phyloP scores from a whole-genome alignment of 2,113 vertebrate genomes.

The Sorex araneus region DNA sequence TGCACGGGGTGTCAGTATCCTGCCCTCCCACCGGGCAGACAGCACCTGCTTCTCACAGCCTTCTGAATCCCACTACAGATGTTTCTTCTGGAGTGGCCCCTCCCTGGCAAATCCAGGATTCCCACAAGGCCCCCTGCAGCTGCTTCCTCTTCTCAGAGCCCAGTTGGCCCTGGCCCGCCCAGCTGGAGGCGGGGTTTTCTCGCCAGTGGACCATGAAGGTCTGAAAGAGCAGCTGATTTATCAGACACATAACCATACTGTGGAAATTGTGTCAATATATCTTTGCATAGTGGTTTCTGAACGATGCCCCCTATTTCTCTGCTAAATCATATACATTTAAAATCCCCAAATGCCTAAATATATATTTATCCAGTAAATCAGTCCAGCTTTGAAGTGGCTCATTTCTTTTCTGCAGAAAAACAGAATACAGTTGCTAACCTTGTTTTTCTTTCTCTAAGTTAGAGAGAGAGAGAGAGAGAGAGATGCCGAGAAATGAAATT shows the following conservation, averaged over 20 bases:
- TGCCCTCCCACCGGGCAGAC: not conserved
- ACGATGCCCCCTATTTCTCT: conserved; percentile 79
- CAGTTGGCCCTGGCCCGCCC: conserved; percentile 63
- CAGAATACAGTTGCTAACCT: conserved; percentile 71
- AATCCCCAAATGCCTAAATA: conserved; percentile 84
- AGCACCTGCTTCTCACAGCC: not conserved
- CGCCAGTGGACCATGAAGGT: conserved; percentile 79
- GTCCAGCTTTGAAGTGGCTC: conserved; percentile 77
- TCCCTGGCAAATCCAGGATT: not conserved
- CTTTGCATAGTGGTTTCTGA: conserved; percentile 81
- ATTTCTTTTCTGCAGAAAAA: conserved; percentile 78
- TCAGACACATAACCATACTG: conserved; percentile 79
- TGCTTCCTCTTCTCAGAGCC: not conserved
- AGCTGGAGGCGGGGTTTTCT: conserved; percentile 64
- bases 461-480: not conserved
- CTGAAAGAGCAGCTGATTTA: conserved; percentile 80
- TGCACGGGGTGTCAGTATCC: not conserved
- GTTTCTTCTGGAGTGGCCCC: no score
- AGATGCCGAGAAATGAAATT: conserved; percentile 75
- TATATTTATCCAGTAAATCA: conserved; percentile 86
- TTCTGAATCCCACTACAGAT: not conserved
- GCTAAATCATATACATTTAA: conserved; percentile 84
- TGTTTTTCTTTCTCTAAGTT: conserved; percentile 71
- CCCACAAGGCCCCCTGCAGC: not conserved
- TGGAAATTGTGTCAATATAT: conserved; percentile 84